These are phyloP conservation scores for Lophotriccus pileatus DNA, from an alignment of 2,797 vertebrate genomes.

Conservation along the genomic window DNA sequence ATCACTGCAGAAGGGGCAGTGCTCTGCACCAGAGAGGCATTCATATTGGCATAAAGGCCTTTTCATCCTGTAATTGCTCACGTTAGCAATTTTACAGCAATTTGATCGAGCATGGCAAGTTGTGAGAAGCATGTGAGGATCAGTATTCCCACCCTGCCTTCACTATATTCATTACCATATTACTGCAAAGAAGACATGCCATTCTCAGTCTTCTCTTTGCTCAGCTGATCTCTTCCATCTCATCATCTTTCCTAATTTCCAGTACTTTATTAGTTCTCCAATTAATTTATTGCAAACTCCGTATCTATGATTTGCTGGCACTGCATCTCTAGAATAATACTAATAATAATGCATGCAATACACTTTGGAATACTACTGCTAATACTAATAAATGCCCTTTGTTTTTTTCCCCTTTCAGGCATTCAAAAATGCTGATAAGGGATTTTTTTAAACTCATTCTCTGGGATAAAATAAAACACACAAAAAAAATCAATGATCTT, in stretches of 20 bases:
- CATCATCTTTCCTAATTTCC: neutral
- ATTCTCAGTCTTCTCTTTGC: neutral
- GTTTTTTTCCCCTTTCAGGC: neutral
- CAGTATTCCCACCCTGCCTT: neutral
- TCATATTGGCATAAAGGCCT: neutral
- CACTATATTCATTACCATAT: neutral
- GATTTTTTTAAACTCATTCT: neutral
- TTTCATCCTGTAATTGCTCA: neutral
- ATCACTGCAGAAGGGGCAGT: neutral
- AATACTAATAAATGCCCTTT: neutral
- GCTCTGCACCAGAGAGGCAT: neutral
- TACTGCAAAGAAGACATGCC: neutral
- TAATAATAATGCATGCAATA: neutral
- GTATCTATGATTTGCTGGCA: neutral
- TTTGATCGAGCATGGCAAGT: neutral
- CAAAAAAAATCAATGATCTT: neutral
- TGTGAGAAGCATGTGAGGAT: neutral
- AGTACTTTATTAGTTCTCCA: neutral
- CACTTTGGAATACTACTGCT: neutral
- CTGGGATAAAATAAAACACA: neutral
- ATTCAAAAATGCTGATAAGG: neutral
- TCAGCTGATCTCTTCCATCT: neutral
- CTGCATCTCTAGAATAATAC: neutral
- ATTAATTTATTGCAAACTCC: slow-evolving; percentile 2
- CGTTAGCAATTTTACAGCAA: neutral